Conservation (phyloP, 2,888 invertebrate species). For the Scelioninae gen. 2 region DNA sequence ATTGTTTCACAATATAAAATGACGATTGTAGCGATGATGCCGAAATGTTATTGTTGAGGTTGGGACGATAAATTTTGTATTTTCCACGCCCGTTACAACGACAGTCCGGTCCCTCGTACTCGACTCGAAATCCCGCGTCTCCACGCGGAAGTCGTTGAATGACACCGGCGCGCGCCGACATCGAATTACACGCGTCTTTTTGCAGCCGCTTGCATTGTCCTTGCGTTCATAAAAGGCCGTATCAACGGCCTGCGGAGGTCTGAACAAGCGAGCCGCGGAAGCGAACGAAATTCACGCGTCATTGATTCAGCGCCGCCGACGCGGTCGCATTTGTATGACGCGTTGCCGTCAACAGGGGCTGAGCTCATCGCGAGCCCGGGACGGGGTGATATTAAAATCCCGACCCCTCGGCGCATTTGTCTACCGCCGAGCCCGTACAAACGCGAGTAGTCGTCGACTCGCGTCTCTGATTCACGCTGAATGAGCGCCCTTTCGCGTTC, state of each 20-base stretch:
- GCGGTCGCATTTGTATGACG: slow-evolving; percentile 32
- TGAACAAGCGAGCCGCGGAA: slow-evolving; percentile 24
- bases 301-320: slow-evolving; percentile 21
- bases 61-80: too few species aligned
- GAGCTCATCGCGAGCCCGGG: slow-evolving; percentile 28
- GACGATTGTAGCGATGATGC: too few species aligned
- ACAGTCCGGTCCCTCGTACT: too few species aligned
- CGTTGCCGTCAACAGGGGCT: slow-evolving; percentile 38
- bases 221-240: slow-evolving; percentile 24
- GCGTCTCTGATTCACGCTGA: slow-evolving; percentile 39
- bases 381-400: slow-evolving; percentile 51
- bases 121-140: too few species aligned
- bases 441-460: slow-evolving; percentile 31
- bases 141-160: slow-evolving; percentile 1
- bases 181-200: slow-evolving; percentile 30
- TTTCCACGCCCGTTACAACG: too few species aligned
- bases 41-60: too few species aligned
- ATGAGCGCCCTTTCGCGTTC: slow-evolving; percentile 24
- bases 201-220: slow-evolving; percentile 24
- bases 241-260: slow-evolving; percentile 10
- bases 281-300: slow-evolving; percentile 40
- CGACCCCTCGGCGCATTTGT: slow-evolving; percentile 26
- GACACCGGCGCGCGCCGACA: slow-evolving; percentile 11
- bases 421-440: slow-evolving; percentile 23
- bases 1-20: too few species aligned